A percentile compares a stretch with the other conserved stretches of the same genome.
Conservation (phyloP, 1,140 invertebrate genomes). For the Bombus difficillimus region DNA sequence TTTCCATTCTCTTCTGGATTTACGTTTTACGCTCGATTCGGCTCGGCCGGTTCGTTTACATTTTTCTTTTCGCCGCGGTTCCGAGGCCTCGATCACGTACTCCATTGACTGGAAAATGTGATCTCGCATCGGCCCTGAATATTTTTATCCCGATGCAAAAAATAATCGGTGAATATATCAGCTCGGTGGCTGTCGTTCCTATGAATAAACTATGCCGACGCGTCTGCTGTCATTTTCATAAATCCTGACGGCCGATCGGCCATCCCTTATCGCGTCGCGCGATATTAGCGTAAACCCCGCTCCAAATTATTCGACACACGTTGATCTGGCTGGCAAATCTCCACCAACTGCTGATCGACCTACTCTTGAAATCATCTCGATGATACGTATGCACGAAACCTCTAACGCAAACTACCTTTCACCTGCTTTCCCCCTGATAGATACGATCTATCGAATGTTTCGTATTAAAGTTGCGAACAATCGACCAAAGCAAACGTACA, state of each 20-base stretch:
- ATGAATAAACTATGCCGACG: conserved; percentile 46
- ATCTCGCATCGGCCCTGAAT: conserved; percentile 49
- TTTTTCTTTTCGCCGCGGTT: conserved; percentile 6
- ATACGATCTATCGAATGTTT: neutral
- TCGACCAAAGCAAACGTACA: neutral
- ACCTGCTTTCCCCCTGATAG: neutral
- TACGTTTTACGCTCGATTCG: conserved; percentile 23
- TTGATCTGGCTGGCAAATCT: neutral
- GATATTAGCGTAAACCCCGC: neutral
- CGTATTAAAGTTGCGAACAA: neutral
- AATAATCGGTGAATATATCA: conserved; percentile 54
- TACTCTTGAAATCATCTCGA: neutral
- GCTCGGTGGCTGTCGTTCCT: conserved; percentile 25
- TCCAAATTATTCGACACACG: neutral
- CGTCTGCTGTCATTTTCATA: conserved; percentile 24
- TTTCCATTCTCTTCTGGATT: neutral
- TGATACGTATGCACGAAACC: neutral
- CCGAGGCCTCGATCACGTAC: conserved; percentile 51
- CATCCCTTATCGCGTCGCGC: too few species aligned
- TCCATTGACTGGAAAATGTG: conserved; percentile 51
- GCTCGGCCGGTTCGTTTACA: conserved; percentile 19
- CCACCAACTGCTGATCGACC: neutral
- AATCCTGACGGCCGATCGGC: neutral
- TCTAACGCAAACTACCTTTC: neutral
- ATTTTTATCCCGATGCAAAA: conserved; percentile 53